Evolutionary conservation across 2,888 invertebrate species (phyloP), one percentile per base, ranked within the genome.

Genomic region (Macropis europaea): DNA sequence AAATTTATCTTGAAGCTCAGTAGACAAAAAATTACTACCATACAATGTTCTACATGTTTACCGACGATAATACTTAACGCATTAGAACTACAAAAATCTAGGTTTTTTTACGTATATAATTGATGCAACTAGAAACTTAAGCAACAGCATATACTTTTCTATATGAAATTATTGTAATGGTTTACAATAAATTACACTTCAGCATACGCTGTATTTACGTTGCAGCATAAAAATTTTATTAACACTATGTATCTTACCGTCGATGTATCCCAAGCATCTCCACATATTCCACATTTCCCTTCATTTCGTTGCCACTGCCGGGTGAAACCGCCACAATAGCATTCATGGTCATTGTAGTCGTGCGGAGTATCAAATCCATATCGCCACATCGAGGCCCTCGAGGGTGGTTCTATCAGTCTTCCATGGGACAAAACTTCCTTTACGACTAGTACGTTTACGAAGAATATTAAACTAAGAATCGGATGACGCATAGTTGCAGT

Each of bases 301-400:
- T 92, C 93, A 85, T 97, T 97, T 64, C 91, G 93, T 82, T 93
- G 93, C 95, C 96, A 96, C 86, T 97, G 97, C 53, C 95, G 91
- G n/a, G 94, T 92, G 88, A 95, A 96, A 7, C 97, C 97, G 0
- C 97, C 97, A 88, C 97, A 97, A 90, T 94, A 97, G 3, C 95
- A 92, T 86, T 97, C 96, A 88, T 97, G 95, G 90, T 97, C 97
- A 89, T 97, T 96, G 91, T 97, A 97, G 90, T 97, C 95, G 84
- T 95, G 95, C 0, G 96, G 96, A 1, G 97, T 96, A 87, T 94
- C 93, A 90, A 97, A 97, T 64, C 97, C 97, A 90, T 94, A 97
- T 77, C 97, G 93, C 97, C 97, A 97, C 84, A 96, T 96, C 0
- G 96, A 95, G 4, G 96, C 95, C 69, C 97, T 92, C 53, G 96